These are phyloP conservation scores for Chaetoderma sp. DNA, from an alignment of 2,888 invertebrate genomes.

Conservation along the genomic window DNA sequence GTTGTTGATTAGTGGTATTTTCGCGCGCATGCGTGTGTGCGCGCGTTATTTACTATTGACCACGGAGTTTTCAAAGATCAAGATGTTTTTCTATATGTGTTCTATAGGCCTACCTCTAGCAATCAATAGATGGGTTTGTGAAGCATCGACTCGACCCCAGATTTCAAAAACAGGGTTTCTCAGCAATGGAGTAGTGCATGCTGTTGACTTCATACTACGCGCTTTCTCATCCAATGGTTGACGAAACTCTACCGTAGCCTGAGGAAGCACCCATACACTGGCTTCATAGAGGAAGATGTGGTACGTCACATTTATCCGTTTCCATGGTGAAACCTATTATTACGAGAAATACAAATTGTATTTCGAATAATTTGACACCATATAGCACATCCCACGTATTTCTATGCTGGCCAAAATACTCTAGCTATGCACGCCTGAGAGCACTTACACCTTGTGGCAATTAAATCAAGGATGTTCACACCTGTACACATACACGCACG, in stretches of 20 bases:
- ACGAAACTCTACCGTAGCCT: constrained; percentile 46
- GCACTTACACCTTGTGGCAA: too few species aligned
- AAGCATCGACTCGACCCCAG: constrained; percentile 46
- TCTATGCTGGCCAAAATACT: too few species aligned
- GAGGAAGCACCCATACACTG: constrained; percentile 46
- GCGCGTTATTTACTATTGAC: too few species aligned
- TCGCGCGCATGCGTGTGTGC: too few species aligned
- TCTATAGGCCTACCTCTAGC: constrained; percentile 49
- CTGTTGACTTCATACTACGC: constrained; percentile 27
- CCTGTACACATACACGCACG: too few species aligned
- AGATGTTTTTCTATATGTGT: too few species aligned
- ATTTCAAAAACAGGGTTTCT: constrained; percentile 29
- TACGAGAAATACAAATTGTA: background rate
- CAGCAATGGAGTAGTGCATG: constrained; percentile 23
- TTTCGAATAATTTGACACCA: too few species aligned
- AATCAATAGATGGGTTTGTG: constrained; percentile 42
- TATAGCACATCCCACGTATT: too few species aligned
- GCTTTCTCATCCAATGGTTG: constrained; percentile 37
- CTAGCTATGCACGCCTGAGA: too few species aligned
- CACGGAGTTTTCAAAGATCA: too few species aligned
- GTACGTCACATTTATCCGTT: constrained; percentile 49
- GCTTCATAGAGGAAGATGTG: constrained; percentile 45
- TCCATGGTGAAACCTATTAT: constrained; percentile 40
- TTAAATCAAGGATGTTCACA: too few species aligned
- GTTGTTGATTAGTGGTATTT: too few species aligned